Percentiles rank a stretch among this genome's conserved stretches.
phyloP scores from a whole-genome alignment of 1,140 invertebrate genomes.

The Aleiodes sp. region DNA sequence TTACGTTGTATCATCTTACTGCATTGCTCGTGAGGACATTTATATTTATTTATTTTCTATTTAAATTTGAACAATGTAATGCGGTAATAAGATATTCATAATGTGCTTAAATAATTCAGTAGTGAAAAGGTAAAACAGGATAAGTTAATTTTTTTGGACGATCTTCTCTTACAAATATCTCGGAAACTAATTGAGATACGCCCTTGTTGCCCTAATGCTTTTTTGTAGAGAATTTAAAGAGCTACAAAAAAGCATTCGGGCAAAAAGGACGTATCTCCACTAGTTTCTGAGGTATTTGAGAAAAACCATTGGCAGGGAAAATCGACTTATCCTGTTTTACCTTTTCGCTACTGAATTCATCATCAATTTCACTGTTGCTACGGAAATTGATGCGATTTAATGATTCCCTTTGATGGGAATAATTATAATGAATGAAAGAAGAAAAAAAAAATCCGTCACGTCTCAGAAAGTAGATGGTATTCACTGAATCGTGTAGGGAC shows the following conservation, averaged over 20 bases:
- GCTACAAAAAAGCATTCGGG: no score
- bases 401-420: neutral
- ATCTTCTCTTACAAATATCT: no score
- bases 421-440: neutral
- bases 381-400: neutral
- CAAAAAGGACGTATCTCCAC: no score
- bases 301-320: no score
- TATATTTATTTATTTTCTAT: conserved; percentile 1
- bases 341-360: no score
- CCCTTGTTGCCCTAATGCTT: no score
- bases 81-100: neutral
- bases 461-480: neutral
- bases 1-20: conserved; percentile 42
- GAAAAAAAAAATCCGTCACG: neutral
- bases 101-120: no score
- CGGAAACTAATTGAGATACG: no score
- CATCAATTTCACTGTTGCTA: neutral
- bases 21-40: neutral
- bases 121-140: no score
- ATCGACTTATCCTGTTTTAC: no score
- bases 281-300: neutral
- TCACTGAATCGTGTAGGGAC: neutral
- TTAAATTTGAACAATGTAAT: neutral
- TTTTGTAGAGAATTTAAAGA: no score
- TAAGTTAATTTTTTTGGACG: no score